A percentile compares a stretch with the other conserved stretches of the same genome.
These are phyloP conservation scores for Sebastes diaconus DNA, from an alignment of 2,797 vertebrate species.

Conservation along the genomic window DNA sequence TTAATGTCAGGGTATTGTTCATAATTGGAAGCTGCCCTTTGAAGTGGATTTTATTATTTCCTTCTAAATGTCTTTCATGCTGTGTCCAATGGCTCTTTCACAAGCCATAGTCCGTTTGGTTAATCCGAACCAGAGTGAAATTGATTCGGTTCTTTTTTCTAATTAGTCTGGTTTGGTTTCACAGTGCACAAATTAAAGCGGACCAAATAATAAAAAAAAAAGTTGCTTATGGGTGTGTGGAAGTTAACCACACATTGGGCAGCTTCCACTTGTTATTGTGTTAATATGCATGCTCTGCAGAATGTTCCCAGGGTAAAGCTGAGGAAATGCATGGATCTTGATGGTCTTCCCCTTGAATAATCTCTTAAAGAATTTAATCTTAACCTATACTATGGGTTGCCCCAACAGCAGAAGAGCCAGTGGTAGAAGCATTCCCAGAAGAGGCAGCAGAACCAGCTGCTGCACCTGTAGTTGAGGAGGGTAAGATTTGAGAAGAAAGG, in stretches of 20 bases:
- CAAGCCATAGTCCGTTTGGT: too few relatives aligned
- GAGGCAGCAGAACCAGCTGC: conserved; percentile 46
- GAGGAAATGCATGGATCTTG: conserved; percentile 22
- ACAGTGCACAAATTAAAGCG: too few relatives aligned
- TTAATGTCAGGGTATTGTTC: background rate
- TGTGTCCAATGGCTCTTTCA: background rate
- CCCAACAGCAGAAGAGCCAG: conserved; percentile 60
- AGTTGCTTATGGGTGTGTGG: too few relatives aligned
- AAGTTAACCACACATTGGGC: background rate
- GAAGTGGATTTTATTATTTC: background rate
- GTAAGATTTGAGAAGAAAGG: conserved; percentile 42
- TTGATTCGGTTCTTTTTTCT: too few relatives aligned
- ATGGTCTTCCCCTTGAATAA: background rate
- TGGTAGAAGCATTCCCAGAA: conserved; percentile 41
- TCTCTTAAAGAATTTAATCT: background rate
- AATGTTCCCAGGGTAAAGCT: background rate
- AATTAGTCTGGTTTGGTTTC: too few relatives aligned
- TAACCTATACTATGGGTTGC: conserved; percentile 38
- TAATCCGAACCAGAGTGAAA: too few relatives aligned
- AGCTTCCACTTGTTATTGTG: conserved; percentile 8
- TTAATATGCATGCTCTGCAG: conserved; percentile 17
- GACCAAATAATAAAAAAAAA: too few relatives aligned
- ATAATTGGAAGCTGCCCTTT: conserved; percentile 22
- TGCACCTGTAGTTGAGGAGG: conserved; percentile 55
- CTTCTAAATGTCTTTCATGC: background rate